These are phyloP conservation scores for Pterois miles DNA, from an alignment of 2,797 vertebrate genomes.

Conservation along the genomic window DNA sequence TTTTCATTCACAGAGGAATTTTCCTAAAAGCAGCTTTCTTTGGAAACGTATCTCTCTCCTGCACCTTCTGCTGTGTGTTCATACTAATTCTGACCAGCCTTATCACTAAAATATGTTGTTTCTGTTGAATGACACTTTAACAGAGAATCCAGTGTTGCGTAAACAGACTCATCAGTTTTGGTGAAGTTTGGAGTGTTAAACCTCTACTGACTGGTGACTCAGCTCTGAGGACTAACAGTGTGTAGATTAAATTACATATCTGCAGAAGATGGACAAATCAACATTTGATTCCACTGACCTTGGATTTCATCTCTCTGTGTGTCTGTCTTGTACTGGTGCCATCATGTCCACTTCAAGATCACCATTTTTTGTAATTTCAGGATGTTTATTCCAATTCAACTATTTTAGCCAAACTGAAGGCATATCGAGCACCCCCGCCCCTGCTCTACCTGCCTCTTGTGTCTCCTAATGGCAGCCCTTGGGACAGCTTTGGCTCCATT, in stretches of 20 bases:
- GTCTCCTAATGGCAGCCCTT: slow-evolving; percentile 52
- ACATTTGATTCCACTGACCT: slow-evolving; percentile 57
- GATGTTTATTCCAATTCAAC: background rate
- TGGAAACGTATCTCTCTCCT: slow-evolving; percentile 17
- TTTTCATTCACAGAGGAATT: slow-evolving; percentile 60
- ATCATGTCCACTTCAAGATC: slow-evolving; percentile 1
- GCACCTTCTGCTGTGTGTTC: slow-evolving; percentile 16
- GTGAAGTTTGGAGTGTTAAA: slow-evolving; percentile 35
- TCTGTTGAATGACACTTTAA: background rate
- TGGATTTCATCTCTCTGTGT: slow-evolving; percentile 26
- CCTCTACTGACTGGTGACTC: slow-evolving; percentile 43
- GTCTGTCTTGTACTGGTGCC: background rate
- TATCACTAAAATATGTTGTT: background rate
- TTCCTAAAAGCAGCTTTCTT: slow-evolving; percentile 39
- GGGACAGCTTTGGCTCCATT: slow-evolving; percentile 55
- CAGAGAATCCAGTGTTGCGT: slow-evolving; percentile 5
- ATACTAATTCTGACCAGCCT: background rate
- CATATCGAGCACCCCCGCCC: background rate
- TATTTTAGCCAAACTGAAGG: slow-evolving; percentile 7
- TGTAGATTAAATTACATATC: slow-evolving; percentile 67
- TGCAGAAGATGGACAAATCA: slow-evolving; percentile 46
- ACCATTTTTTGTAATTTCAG: background rate
- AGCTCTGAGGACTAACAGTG: slow-evolving; percentile 36
- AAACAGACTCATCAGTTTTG: background rate
- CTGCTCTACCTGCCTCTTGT: slow-evolving; percentile 1